phyloP scores from a whole-genome alignment of 1,140 invertebrate species.

The Drosophila biarmipes region DNA sequence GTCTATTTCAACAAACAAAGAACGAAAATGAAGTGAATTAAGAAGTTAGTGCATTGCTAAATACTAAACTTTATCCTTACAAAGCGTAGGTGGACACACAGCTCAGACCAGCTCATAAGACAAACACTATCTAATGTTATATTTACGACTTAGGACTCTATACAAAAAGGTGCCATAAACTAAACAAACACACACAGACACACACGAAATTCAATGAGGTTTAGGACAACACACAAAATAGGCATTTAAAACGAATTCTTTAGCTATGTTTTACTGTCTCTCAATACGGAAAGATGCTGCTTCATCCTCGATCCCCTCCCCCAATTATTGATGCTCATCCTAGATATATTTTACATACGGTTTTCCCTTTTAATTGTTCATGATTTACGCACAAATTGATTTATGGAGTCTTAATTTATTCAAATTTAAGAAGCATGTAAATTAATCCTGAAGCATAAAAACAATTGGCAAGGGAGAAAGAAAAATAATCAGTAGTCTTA shows the following conservation, averaged over 20 bases:
- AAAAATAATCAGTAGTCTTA: constrained; percentile 53
- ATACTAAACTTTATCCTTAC: constrained; percentile 73
- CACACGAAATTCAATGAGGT: constrained; percentile 58
- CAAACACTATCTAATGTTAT: constrained; percentile 59
- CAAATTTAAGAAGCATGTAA: constrained; percentile 30
- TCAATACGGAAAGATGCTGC: constrained; percentile 34
- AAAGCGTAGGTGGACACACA: constrained; percentile 51
- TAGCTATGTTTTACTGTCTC: constrained; percentile 17
- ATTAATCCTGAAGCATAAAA: constrained; percentile 21
- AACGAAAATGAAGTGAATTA: constrained; percentile 36
- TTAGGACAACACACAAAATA: constrained; percentile 75
- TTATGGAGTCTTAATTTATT: constrained; percentile 16
- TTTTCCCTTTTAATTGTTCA: constrained; percentile 42
- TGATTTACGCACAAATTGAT: constrained; percentile 32
- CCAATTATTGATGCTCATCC: constrained; percentile 42
- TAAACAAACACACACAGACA: constrained; percentile 38
- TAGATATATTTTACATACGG: constrained; percentile 32
- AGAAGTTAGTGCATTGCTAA: constrained; percentile 61
- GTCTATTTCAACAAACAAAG: constrained; percentile 63
- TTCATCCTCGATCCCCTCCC: constrained; percentile 14
- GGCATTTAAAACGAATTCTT: constrained; percentile 63
- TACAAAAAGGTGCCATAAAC: constrained; percentile 57
- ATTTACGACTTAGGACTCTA: constrained; percentile 28
- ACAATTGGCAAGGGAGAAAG: constrained; percentile 24
- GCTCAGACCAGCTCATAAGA: constrained; percentile 61